Evolutionary conservation across 2,113 vertebrate species (phyloP).

Genomic region (Pelvicachromis taeniatus): DNA sequence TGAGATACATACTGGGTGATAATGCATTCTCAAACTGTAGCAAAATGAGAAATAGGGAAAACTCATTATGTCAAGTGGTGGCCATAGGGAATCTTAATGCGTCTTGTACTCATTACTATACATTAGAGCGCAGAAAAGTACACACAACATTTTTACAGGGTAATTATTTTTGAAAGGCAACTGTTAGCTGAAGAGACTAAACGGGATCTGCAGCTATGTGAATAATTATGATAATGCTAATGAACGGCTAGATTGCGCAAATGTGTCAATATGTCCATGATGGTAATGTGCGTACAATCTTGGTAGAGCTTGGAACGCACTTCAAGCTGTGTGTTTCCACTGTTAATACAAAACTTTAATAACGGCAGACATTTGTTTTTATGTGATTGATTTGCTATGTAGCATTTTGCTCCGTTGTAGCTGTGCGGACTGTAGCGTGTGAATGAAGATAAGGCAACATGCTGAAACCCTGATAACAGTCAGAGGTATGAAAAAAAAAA

Average conservation of each 20-base stretch:
- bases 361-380: not conserved
- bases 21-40: not conserved
- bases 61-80: not conserved
- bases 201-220: not conserved
- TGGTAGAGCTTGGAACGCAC: not conserved
- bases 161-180: constrained; percentile 10
- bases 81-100: not conserved
- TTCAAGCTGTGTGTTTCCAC: not conserved
- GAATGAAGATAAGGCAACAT: not conserved
- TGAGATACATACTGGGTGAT: not conserved
- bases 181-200: not conserved
- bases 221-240: not conserved
- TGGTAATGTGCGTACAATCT: not conserved
- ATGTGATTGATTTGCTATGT: not conserved
- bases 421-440: not conserved
- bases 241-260: not conserved
- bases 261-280: not conserved
- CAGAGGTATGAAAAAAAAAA: not conserved
- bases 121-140: not conserved
- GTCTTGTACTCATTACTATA: not conserved
- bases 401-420: not conserved
- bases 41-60: not conserved
- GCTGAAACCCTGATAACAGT: not conserved
- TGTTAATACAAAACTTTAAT: not conserved
- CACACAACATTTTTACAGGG: not conserved